phyloP scores from a whole-genome alignment of 2,797 vertebrate species.

The Rhinoraja longicauda region DNA sequence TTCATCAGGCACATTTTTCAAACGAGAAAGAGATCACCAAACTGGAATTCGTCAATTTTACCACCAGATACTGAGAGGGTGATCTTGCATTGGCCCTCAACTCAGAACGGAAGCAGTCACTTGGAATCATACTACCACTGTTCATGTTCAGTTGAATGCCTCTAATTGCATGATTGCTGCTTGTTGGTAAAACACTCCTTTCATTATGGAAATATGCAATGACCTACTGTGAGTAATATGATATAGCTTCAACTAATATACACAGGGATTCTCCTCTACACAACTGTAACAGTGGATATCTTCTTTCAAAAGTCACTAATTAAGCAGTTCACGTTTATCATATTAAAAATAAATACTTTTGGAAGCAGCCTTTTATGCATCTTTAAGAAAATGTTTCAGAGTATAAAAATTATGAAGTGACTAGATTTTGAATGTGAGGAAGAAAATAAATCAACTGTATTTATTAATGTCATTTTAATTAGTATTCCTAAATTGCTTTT shows the following conservation, averaged over 20 bases:
- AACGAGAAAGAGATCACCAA: conserved; percentile 72
- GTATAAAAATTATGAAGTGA: background rate
- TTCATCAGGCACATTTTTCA: conserved; percentile 69
- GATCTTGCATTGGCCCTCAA: background rate
- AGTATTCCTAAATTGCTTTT: background rate
- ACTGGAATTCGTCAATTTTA: conserved; percentile 74
- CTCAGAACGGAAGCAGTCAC: background rate
- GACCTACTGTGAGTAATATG: background rate
- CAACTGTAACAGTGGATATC: background rate
- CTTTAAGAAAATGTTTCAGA: background rate
- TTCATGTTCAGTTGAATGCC: background rate
- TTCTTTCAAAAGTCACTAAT: background rate
- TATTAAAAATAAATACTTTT: background rate
- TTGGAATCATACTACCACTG: background rate
- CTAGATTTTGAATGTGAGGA: background rate
- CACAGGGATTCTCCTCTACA: background rate
- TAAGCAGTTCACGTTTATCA: background rate
- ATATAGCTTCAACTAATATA: background rate
- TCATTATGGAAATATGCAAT: background rate
- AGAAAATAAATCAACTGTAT: background rate
- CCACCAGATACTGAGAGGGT: conserved; percentile 66
- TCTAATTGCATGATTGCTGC: background rate
- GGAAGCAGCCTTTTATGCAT: background rate
- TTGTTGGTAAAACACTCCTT: background rate
- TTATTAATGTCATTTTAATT: background rate